Evolutionary conservation across 1,140 invertebrate genomes (phyloP), one percentile per base, ranked within the genome.

Genomic region (Atta cephalotes): DNA sequence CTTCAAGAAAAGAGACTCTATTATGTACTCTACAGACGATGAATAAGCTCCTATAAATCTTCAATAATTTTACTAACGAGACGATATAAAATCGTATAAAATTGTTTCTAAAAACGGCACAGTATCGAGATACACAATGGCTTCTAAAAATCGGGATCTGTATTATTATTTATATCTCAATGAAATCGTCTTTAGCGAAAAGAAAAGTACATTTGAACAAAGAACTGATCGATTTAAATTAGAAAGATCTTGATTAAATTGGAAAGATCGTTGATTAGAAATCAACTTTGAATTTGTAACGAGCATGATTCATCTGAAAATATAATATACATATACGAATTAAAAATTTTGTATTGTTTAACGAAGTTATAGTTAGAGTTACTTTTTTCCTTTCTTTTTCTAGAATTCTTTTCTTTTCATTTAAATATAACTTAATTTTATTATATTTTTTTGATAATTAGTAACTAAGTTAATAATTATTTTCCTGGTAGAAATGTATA

Each of bases 81-180:
- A 63, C 21, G 39, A 16, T 63, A 62, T 21, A 12, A 35, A 6
- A 12, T 49, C 2, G 21, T 63, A 62, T 21, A 7, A 35, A 7
- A 14, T 49, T 4, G 25, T 51, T 68, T 31, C 25, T 14, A 31
- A 49, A 35, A 79, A 51, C 12, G 14, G 14, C 39, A 66, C 60
- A 18, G 60, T 51, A 79, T 68, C 77, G 77, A 66, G 77, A 31
- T 78, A 10, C 7, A 12, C 39, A 28, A 45, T 49, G 31, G 5
- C n/a, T 60, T 45, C 1, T 25, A 2, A 25, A 25, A 60, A 35
- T 71, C 16, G 21, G 3, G 7, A 51, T 18, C 7, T 49, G 28
- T 71, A 51, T 51, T 18, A 53, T 72, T 53, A 25, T 77, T 74
- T 3, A 25, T 58, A 7, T 16, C 7, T 62, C 14, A 3, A 9